Evolutionary conservation across 1,140 invertebrate species (phyloP), one percentile per base, ranked within the genome.

Genomic region (Meloidogyne exigua): DNA sequence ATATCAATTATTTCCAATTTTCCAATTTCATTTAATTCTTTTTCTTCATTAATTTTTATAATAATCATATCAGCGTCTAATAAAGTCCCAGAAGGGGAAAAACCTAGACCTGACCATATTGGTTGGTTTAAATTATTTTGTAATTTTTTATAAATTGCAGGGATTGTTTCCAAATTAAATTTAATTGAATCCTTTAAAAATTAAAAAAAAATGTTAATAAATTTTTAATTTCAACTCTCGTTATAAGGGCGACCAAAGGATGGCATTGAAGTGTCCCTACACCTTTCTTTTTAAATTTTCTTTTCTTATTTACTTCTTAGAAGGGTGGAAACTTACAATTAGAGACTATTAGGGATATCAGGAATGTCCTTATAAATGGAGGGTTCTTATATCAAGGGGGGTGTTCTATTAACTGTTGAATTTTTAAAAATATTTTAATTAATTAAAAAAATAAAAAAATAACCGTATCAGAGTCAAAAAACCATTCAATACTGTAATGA

Each of bases 21-120:
- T 79, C 75, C 12, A 57, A 57, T 57, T 57, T 57, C 49, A n/a
- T 57, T n/a, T 9, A n/a, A 44, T 18, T 9, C 42, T 9, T n/a
- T 57, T n/a, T 9, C 18, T 57, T 9, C 18, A n/a, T 57, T 66
- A 18, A 23, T 78, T 36, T 80, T 80, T n/a, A 87, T 70, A 21
- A 87, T 72, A 67, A 86, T 76, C 71, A 87, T 79, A 76, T 87
- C 85, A 21, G 83, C 85, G 62, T 88, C 82, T 65, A 75, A 62
- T 79, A 88, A 80, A 11, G 75, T 80, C 21, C 86, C 86, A 63
- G 94, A 92, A 72, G 93, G 90, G 36, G 93, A 94, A 88, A 97
- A 95, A 15, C 92, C 95, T 79, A 97, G 93, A 2, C 95, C 95
- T 2, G 94, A 95, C 95, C 95, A 98, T 25, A 73, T 57, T 28